Conservation (phyloP, 2,888 invertebrate genomes). For the Calephelis perditalis region DNA sequence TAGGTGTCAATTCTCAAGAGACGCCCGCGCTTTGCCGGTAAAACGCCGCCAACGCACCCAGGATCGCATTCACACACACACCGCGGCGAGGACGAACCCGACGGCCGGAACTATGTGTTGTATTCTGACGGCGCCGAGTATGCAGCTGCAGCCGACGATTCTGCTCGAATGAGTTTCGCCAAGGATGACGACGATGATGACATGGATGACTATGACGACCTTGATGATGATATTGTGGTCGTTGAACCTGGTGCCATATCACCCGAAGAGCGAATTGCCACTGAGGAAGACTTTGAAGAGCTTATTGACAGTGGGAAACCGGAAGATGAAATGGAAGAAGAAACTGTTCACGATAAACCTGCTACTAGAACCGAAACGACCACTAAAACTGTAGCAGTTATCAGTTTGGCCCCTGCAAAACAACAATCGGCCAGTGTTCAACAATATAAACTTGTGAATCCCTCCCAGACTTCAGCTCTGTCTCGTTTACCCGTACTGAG, state of each 20-base stretch:
- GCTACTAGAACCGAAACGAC: constrained; percentile 72
- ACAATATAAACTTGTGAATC: constrained; percentile 66
- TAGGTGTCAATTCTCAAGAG: constrained; percentile 75
- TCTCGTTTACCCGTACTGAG: constrained; percentile 61
- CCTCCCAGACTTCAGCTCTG: constrained; percentile 44
- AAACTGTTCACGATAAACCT: constrained; percentile 49
- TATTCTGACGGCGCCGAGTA: constrained; percentile 81
- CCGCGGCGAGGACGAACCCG: constrained; percentile 56
- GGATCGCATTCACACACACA: constrained; percentile 32
- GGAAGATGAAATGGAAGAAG: constrained; percentile 66
- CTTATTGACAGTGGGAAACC: constrained; percentile 80
- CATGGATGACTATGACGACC: constrained; percentile 53
- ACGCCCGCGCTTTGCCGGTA: constrained; percentile 62
- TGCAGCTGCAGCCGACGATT: constrained; percentile 75
- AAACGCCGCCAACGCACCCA: constrained; percentile 41
- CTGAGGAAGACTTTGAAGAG: constrained; percentile 82
- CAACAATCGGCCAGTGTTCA: constrained; percentile 57
- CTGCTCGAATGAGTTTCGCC: constrained; percentile 51
- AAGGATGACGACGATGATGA: constrained; percentile 57
- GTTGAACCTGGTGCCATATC: constrained; percentile 79
- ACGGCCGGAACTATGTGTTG: constrained; percentile 80
- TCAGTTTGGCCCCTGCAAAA: constrained; percentile 66
- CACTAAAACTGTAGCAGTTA: constrained; percentile 74
- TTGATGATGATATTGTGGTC: constrained; percentile 80
- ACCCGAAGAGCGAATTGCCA: constrained; percentile 80